phyloP scores from a whole-genome alignment of 2,797 vertebrate species.

The Zalophus californianus region DNA sequence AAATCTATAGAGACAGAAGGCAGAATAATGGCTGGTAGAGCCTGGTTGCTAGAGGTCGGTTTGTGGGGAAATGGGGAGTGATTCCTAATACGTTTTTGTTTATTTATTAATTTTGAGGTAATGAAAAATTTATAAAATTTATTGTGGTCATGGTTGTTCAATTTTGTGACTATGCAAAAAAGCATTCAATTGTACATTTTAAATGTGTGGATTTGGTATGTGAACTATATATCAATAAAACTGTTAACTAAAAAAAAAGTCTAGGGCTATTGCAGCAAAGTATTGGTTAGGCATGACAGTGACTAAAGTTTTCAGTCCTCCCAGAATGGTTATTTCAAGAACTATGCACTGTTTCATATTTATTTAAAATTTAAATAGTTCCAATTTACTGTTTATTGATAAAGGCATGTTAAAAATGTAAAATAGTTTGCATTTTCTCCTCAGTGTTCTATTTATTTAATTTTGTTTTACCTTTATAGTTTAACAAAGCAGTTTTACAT shows the following conservation, averaged over 20 bases:
- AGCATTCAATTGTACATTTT: neutral
- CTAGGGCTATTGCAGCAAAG: neutral
- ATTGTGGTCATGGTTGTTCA: neutral
- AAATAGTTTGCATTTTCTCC: neutral
- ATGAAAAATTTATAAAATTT: neutral
- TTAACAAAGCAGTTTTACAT: neutral
- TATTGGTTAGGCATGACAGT: neutral
- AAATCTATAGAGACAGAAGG: neutral
- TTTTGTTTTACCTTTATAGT: neutral
- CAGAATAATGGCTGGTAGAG: neutral
- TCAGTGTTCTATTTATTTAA: neutral
- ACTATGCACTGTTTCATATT: neutral
- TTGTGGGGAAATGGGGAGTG: neutral
- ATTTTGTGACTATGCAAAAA: neutral
- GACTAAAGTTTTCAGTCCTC: neutral
- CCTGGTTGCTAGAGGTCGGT: neutral
- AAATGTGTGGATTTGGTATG: neutral
- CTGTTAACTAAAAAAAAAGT: neutral
- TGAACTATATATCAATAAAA: neutral
- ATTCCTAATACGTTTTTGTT: neutral
- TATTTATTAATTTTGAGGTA: neutral
- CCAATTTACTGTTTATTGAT: slow-evolving; percentile 13
- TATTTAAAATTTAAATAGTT: neutral
- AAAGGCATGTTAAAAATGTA: neutral
- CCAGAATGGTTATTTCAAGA: neutral